Evolutionary conservation across 2,888 invertebrate genomes (phyloP).

Genomic region (Stenotaenia linearis): DNA sequence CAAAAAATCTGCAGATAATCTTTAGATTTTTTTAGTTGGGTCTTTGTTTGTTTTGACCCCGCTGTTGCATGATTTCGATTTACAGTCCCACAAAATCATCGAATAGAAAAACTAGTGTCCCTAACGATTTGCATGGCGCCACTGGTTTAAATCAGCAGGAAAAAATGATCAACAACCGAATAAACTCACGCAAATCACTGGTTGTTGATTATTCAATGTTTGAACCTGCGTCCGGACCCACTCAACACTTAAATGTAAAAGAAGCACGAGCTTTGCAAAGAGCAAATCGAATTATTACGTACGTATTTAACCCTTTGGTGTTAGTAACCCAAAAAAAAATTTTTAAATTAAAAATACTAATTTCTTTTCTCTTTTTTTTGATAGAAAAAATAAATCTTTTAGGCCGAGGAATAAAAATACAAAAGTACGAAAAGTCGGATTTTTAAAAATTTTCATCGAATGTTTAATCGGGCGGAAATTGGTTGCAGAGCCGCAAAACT

Average conservation of each 20-base stretch:
- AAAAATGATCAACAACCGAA: background rate
- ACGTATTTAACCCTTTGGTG: background rate
- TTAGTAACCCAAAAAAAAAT: background rate
- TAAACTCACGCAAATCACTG: background rate
- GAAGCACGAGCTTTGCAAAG: conserved; percentile 44
- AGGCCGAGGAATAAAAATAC: conserved; percentile 63
- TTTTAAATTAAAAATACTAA: conserved; percentile 10
- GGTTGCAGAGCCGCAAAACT: too few species aligned
- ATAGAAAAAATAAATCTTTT: conserved; percentile 87
- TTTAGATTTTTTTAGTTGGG: too few species aligned
- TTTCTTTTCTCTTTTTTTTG: conserved; percentile 39
- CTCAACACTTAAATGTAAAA: conserved; percentile 34
- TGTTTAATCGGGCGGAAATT: too few species aligned
- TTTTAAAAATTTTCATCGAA: too few species aligned
- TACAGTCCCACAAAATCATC: conserved; percentile 26
- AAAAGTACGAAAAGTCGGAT: too few species aligned
- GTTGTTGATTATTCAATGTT: conserved; percentile 4
- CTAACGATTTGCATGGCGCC: background rate
- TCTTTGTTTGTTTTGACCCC: background rate
- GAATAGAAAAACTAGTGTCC: background rate
- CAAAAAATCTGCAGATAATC: too few species aligned
- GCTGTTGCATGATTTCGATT: background rate
- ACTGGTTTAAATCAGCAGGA: background rate
- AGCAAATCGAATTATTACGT: conserved; percentile 41
- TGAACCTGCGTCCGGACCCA: background rate